Percentiles rank a stretch among this genome's conserved stretches.
Evolutionary conservation across 1,140 invertebrate species (phyloP).

Genomic region (Lineus longissimus): DNA sequence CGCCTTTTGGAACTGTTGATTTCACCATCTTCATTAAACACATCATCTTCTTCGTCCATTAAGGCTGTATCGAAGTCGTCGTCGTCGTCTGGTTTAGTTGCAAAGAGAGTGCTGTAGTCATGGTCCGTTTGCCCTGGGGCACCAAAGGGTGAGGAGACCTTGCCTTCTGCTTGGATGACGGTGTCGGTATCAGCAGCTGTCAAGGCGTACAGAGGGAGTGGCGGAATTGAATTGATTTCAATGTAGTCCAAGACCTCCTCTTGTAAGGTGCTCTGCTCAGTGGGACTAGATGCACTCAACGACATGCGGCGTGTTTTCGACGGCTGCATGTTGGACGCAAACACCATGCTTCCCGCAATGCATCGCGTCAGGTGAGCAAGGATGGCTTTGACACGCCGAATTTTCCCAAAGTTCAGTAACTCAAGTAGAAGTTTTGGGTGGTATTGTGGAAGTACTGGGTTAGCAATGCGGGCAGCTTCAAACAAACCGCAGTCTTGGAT

Average conservation of each 20-base stretch:
- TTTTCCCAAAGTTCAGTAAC: conserved; percentile 96
- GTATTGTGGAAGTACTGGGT: conserved; percentile 97
- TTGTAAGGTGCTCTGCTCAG: conserved; percentile 61
- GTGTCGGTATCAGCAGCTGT: conserved; percentile 83
- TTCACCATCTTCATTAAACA: not conserved
- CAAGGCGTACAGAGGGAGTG: conserved; percentile 91
- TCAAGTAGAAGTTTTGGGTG: conserved; percentile 99
- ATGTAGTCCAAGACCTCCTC: conserved; percentile 88
- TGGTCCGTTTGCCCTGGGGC: conserved; percentile 35
- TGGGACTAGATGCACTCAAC: conserved; percentile 6
- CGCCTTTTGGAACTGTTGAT: conserved; percentile 34
- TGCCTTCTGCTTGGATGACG: conserved; percentile 10
- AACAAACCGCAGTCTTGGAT: conserved; percentile 83
- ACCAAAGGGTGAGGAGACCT: not conserved
- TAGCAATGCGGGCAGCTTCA: conserved; percentile 89
- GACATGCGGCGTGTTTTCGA: conserved; percentile 23
- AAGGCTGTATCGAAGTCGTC: conserved; percentile 55
- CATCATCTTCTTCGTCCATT: not conserved
- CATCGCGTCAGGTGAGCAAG: conserved; percentile 86
- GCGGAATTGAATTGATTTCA: conserved; percentile 93
- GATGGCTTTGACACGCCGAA: conserved; percentile 83
- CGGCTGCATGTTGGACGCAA: conserved; percentile 21
- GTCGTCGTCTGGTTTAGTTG: conserved; percentile 44
- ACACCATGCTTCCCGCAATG: conserved; percentile 31
- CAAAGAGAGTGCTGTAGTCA: conserved; percentile 85